Percentiles rank a stretch among this genome's conserved stretches.
Evolutionary conservation across 2,797 vertebrate genomes (phyloP).

Genomic region (Kryptolebias ocellatus): DNA sequence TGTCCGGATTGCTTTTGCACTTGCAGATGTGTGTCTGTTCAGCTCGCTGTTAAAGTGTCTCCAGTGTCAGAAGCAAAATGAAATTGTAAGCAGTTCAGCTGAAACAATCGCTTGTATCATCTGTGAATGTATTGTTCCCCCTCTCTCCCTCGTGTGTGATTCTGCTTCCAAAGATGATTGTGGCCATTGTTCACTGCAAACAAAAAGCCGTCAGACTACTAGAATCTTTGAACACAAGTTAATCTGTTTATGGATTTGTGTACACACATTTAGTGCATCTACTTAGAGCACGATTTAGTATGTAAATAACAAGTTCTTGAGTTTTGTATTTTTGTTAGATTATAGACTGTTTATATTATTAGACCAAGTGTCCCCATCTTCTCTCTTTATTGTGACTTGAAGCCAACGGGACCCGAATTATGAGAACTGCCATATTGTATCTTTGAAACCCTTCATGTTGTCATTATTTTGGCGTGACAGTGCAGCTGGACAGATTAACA

Average conservation of each 20-base stretch:
- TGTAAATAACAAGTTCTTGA: no score
- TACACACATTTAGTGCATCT: not conserved
- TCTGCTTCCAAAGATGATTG: conserved; percentile 4
- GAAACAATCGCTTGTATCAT: not conserved
- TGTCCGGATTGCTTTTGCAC: conserved; percentile 5
- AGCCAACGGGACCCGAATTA: no score
- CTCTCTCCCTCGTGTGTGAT: not conserved
- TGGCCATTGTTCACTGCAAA: not conserved
- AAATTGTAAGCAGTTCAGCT: not conserved
- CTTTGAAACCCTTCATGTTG: not conserved
- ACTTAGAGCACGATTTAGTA: not conserved
- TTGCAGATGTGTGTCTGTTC: not conserved
- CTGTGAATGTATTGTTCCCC: not conserved
- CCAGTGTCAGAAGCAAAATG: conserved; percentile 3
- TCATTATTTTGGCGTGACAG: no score
- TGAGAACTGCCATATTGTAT: no score
- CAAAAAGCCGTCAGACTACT: not conserved
- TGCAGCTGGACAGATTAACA: no score
- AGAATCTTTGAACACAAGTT: not conserved
- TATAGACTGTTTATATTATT: no score
- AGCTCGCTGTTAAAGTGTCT: conserved; percentile 8
- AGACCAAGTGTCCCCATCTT: no score
- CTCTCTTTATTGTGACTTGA: no score
- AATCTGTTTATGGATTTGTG: not conserved
- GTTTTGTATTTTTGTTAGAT: no score